Conservation (phyloP, 1,140 invertebrate species). For the Halesus radiatus region DNA sequence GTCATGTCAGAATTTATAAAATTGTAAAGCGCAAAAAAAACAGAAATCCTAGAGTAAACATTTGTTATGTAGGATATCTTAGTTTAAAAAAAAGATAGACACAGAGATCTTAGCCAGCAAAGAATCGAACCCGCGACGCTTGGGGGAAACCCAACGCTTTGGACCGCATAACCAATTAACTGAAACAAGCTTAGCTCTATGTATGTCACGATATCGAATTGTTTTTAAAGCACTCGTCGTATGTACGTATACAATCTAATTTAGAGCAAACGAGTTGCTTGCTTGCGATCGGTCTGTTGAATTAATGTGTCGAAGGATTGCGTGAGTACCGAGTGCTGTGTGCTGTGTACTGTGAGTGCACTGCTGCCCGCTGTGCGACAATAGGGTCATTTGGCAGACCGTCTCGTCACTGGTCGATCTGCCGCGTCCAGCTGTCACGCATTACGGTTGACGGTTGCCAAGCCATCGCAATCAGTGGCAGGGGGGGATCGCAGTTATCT, state of each 20-base stretch:
- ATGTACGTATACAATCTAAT: constrained; percentile 10
- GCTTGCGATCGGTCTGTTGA: neutral
- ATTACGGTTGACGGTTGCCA: constrained; percentile 4
- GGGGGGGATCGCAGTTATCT: neutral
- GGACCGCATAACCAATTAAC: neutral
- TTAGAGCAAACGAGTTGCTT: neutral
- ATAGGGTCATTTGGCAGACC: constrained; percentile 32
- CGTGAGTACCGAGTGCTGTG: no score
- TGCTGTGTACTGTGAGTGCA: neutral
- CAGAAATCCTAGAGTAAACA: no score
- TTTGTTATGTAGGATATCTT: no score
- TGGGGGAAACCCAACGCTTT: neutral
- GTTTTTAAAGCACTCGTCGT: neutral
- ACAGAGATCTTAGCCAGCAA: neutral
- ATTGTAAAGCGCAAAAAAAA: no score
- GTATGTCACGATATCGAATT: neutral
- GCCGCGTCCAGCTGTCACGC: constrained; percentile 35
- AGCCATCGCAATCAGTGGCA: neutral
- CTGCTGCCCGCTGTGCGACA: neutral
- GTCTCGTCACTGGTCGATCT: constrained; percentile 13
- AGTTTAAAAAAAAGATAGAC: neutral
- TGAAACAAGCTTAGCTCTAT: neutral
- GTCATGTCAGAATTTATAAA: no score
- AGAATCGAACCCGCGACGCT: neutral
- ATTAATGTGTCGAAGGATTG: constrained; percentile 1